Base-by-base conservation (phyloP, 1,140 invertebrate genomes). In the Anastrepha ludens region DNA sequence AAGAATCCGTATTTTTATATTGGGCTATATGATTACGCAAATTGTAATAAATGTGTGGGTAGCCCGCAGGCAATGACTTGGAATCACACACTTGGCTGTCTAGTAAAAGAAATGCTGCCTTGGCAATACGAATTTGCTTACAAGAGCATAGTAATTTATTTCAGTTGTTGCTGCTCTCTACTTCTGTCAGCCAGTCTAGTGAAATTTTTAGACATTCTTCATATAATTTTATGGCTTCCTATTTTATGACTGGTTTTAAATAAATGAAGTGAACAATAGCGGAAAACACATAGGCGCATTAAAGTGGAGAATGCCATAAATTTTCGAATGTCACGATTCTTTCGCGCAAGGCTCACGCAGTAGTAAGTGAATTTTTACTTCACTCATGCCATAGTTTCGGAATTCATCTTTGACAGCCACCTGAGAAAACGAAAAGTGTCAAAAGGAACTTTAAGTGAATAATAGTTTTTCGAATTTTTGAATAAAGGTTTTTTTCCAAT, bases 1-100 rank as follows among this genome's bases (percentile, higher is more conserved):
- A 67, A 11, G 65, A 67, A 67, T 15, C 65, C 65, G 65, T 67
- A 67, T 41, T 67, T 67, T 67, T 67, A 64, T 67, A 67, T 39
- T 67, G 39, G 29, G 20, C 4, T 67, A 67, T 67, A 9, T 67
- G 39, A 20, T 67, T 29, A 29, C 65, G 65, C 39, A 67, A 67
- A 67, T 67, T 20, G 65, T 11, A 41, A 41, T 9, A 67, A 11
- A 13, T 64, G 8, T 64, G 62, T n/a, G 13, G 29, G 29, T 29
- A 29, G 29, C 29, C 29, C 29, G 29, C 29, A 29, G 29, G 29
- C 29, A 29, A 29, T 29, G 29, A 39, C 7, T 20, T n/a, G 29
- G 41, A 74, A 74, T 17, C 67, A 17, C 67, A 39, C 39, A 44
- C 44, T 74, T 74, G 39, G 44, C 44, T 74, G 39, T 74, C 41